phyloP scores from a whole-genome alignment of 2,797 vertebrate genomes.

The Typhlichthys eigenmanni region DNA sequence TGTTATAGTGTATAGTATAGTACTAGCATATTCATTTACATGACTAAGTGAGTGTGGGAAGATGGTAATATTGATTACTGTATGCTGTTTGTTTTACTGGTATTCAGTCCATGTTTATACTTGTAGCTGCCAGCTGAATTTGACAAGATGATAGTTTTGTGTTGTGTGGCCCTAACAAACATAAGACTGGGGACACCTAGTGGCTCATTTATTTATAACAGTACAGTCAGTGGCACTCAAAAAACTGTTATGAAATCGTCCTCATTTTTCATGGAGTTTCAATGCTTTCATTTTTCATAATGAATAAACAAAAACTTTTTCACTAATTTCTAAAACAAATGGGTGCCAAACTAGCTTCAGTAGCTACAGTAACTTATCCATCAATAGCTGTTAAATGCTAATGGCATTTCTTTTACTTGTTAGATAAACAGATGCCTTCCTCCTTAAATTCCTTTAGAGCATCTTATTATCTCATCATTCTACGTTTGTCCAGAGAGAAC shows the following conservation, averaged over 20 bases:
- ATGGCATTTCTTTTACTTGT: too few species aligned
- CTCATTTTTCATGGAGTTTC: background rate
- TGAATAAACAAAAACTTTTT: too few species aligned
- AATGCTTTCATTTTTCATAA: background rate
- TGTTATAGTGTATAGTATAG: background rate
- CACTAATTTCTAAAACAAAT: too few species aligned
- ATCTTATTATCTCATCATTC: constrained; percentile 38
- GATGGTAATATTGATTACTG: background rate
- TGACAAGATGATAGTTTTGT: constrained; percentile 17
- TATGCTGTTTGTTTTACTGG: background rate
- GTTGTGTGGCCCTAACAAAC: constrained; percentile 33
- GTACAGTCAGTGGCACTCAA: background rate
- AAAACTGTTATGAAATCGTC: background rate
- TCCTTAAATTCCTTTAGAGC: constrained; percentile 42
- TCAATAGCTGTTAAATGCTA: too few species aligned
- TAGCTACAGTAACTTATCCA: too few species aligned
- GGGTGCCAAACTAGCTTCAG: too few species aligned
- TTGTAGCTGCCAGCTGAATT: background rate
- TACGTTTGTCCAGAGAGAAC: constrained; percentile 33
- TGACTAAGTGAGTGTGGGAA: background rate
- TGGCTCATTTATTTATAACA: constrained; percentile 57
- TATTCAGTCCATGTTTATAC: background rate
- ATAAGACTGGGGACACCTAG: constrained; percentile 79
- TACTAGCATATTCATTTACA: background rate
- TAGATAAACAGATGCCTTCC: constrained; percentile 5